phyloP scores from a whole-genome alignment of 2,888 invertebrate species.

The Calameuta pallipes region DNA sequence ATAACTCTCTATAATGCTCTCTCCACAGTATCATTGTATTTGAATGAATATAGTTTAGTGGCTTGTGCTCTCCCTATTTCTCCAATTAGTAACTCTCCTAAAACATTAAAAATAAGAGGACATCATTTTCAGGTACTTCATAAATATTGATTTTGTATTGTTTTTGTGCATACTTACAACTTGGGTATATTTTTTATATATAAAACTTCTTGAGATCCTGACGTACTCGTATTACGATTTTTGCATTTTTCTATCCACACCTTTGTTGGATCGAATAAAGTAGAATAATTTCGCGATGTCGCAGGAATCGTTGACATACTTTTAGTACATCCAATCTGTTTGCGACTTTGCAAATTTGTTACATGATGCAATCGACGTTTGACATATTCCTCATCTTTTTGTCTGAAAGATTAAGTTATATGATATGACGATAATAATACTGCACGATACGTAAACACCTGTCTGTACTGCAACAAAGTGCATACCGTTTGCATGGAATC shows the following conservation, averaged over 20 bases:
- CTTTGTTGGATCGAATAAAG: constrained; percentile 52
- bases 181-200: constrained; percentile 58
- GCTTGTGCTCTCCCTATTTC: constrained; percentile 32
- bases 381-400: constrained; percentile 50
- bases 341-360: background rate
- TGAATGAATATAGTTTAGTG: background rate
- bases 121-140: constrained; percentile 7
- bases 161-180: constrained; percentile 39
- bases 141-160: background rate
- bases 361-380: constrained; percentile 38
- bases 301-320: background rate
- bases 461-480: background rate
- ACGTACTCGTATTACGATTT: background rate
- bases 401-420: constrained; percentile 33
- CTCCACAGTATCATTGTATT: no score
- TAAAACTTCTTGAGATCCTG: constrained; percentile 23
- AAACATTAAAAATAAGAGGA: constrained; percentile 15
- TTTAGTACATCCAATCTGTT: background rate
- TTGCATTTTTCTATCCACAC: constrained; percentile 55
- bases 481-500: background rate
- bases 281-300: constrained; percentile 31
- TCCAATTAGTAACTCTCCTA: constrained; percentile 34
- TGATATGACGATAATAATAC: no score
- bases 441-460: background rate
- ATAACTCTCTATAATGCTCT: no score